Base-by-base conservation (phyloP, 2,888 invertebrate species). In the Eupithecia exiguata region DNA sequence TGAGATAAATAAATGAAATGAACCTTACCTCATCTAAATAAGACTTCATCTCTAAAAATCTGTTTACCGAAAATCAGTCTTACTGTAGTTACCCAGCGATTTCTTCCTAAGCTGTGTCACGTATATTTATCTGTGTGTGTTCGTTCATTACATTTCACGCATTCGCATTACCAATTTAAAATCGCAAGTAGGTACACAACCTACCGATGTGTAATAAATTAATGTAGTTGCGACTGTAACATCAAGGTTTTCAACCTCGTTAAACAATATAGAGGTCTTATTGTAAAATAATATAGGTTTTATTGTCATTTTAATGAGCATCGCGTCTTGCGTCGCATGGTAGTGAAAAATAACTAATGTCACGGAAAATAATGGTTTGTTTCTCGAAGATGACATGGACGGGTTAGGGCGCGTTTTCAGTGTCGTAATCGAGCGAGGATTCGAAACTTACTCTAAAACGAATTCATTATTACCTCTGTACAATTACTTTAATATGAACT, bases 81-180 rank as follows among this genome's bases (percentile, higher is more conserved):
- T 30, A 30, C 1, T 30, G 12, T 0, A 68, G 61, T 71, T 30
- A 69, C 16, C 61, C 1, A 71, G 61, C 68, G 21, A 25, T 66
- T 46, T 10, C 12, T 14, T n/a, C n/a, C 43, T 70, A 21, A 35
- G 65, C 74, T 74, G 53, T 68, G 40, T 25, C 53, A 61, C 16
- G 9, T 40, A 9, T 58, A 68, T 30, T 61, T 49, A 63, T 68
- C 9, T 62, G 9, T 62, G 18, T 58, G 12, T 58, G 21, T 58
- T 58, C 25, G 25, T 58, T 71, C 36, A 38, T 46, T 63, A 71
- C 36, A 75, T 77, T 76, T 62, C 69, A 72, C 74, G 70, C 72
- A 75, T 78, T 75, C 74, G 72, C 72, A 75, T 78, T 75, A 66
- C 69, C 72, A 77, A 75, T 77, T 72, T 66, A 74, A 58, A 72